Conservation (phyloP, 2,113 vertebrate species). For the Salvelinus sp. region DNA sequence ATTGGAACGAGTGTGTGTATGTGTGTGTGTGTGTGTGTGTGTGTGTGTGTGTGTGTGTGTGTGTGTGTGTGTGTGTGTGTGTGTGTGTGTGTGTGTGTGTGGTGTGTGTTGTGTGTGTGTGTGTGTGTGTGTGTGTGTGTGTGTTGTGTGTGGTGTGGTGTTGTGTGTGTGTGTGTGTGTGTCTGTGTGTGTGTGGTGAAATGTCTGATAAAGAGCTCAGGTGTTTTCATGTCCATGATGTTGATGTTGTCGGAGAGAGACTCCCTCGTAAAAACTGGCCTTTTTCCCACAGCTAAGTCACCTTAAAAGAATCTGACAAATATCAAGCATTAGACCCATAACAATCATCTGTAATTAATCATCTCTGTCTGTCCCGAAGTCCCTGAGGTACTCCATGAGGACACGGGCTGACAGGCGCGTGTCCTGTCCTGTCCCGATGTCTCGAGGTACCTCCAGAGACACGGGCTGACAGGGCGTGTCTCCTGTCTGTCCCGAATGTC, state of each 20-base stretch:
- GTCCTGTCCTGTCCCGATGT: too few species aligned
- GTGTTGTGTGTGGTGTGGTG: slow-evolving; percentile 33
- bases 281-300: background rate
- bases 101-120: slow-evolving; percentile 21
- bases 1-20: slow-evolving; percentile 6
- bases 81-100: slow-evolving; percentile 10
- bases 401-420: too few species aligned
- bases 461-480: too few species aligned
- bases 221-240: slow-evolving; percentile 22
- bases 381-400: too few species aligned
- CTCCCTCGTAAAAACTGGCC: too few species aligned
- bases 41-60: slow-evolving; percentile 29
- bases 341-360: too few species aligned
- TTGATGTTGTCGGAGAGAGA: too few species aligned
- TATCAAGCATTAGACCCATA: too few species aligned
- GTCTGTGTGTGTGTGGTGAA: slow-evolving; percentile 10
- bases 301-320: background rate
- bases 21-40: slow-evolving; percentile 10
- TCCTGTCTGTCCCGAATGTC: too few species aligned
- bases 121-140: slow-evolving; percentile 8
- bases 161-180: slow-evolving; percentile 6
- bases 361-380: too few species aligned
- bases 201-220: slow-evolving; percentile 8
- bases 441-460: too few species aligned
- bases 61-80: slow-evolving; percentile 8